Evolutionary conservation across 2,888 invertebrate species (phyloP).

Genomic region (Osmoderma eremita): DNA sequence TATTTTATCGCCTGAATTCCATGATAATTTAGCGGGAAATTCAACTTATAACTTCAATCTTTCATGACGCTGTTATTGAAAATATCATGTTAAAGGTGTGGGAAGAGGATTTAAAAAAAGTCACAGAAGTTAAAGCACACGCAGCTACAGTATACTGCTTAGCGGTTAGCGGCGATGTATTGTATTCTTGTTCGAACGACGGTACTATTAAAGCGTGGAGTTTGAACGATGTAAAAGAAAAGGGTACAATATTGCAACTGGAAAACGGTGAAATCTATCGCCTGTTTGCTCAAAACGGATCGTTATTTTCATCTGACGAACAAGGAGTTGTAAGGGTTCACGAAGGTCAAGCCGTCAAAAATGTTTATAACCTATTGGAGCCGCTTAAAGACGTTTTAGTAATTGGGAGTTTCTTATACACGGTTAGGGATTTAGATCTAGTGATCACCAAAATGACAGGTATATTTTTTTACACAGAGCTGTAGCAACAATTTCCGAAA

Average conservation of each 20-base stretch:
- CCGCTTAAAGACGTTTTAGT: conserved; percentile 72
- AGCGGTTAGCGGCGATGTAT: conserved; percentile 66
- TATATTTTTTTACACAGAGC: too few relatives aligned
- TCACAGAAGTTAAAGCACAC: conserved; percentile 67
- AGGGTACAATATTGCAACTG: conserved; percentile 54
- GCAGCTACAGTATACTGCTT: conserved; percentile 71
- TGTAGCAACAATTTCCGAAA: too few relatives aligned
- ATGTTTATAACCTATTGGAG: conserved; percentile 68
- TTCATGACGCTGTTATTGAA: background rate
- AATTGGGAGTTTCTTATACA: conserved; percentile 68
- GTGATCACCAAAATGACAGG: conserved; percentile 71
- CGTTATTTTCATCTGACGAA: conserved; percentile 71
- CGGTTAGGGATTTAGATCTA: conserved; percentile 71
- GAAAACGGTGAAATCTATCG: conserved; percentile 65
- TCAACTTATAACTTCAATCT: too few relatives aligned
- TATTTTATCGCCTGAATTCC: too few relatives aligned
- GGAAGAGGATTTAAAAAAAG: conserved; percentile 62
- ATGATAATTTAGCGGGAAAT: too few relatives aligned
- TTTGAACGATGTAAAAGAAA: conserved; percentile 61
- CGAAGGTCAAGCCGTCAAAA: conserved; percentile 66
- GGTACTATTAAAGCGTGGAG: conserved; percentile 71
- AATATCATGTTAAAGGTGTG: conserved; percentile 60
- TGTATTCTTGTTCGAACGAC: conserved; percentile 74
- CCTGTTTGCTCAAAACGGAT: conserved; percentile 59
- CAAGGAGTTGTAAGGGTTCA: conserved; percentile 71